Evolutionary conservation across 2,797 vertebrate species (phyloP), one percentile per base, ranked within the genome.

Genomic region (Acropternis orthonyx): DNA sequence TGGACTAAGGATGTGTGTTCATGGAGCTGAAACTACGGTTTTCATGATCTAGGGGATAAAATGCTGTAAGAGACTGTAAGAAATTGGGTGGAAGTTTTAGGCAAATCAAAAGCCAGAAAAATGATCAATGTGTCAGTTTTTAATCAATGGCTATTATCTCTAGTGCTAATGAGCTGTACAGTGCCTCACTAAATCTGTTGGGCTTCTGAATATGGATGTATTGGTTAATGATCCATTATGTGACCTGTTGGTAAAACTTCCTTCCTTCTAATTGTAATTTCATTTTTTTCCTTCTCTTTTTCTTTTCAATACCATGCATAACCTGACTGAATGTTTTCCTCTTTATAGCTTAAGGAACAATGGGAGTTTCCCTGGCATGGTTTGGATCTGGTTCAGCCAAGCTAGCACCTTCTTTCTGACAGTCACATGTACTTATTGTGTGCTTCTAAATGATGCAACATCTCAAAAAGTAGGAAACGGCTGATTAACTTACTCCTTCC

Each of bases 71-170:
- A 69, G n/a, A 46, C 32, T 80, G 37, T 73, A 63, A 71, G 39
- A 84, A 87, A 67, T 48, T 48, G 68, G 41, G 23, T 91, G 34
- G 62, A 92, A 73, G 81, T n/a, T 84, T 74, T 76, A 48, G 83
- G 48, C 94, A 94, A 95, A 95, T 97, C 94, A 97, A 95, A 93
- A 96, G 54, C 87, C 84, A 63, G 94, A 96, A 96, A 96, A 98
- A 98, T 93, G 95, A 83, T 92, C 89, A 96, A 14, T 77, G 73
- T 92, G 91, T 94, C 87, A 94, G 88, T 90, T 97, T 97, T 97
- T 97, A 98, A 98, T 98, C 98, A 98, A 97, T 97, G 92, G 69
- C 92, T 95, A 97, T 98, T 97, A 97, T 96, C 80, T 96, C 86
- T 88, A 93, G 91, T 95, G 87, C 59, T 92, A 92, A 96, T 92